Percentiles rank a stretch among this genome's conserved stretches.
phyloP scores from a whole-genome alignment of 2,888 invertebrate species.

The Meteorus colon region DNA sequence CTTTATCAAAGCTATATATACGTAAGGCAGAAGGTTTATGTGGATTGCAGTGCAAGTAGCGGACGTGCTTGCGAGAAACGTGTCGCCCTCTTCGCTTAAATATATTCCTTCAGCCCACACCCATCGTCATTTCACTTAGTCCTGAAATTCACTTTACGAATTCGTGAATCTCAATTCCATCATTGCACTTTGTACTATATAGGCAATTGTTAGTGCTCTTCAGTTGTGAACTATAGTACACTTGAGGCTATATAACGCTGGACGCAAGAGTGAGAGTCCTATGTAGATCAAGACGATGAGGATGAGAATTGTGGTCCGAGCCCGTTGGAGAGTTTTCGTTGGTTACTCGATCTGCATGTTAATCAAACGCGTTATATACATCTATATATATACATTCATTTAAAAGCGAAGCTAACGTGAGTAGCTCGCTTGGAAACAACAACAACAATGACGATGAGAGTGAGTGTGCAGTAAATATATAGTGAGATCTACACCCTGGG shows the following conservation, averaged over 20 bases:
- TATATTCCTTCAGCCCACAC: constrained; percentile 24
- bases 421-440: not conserved
- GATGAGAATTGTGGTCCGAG: constrained; percentile 26
- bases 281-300: constrained; percentile 34
- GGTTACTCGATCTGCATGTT: constrained; percentile 53
- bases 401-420: constrained; percentile 13
- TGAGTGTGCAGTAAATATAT: constrained; percentile 21
- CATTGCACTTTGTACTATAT: constrained; percentile 36
- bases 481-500: not conserved
- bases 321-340: constrained; percentile 49
- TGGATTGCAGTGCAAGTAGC: constrained; percentile 9
- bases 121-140: constrained; percentile 11
- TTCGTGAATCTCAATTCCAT: constrained; percentile 51
- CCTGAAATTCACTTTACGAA: constrained; percentile 43
- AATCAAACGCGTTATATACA: constrained; percentile 44
- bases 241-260: constrained; percentile 36
- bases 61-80: constrained; percentile 23
- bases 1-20: constrained; percentile 9
- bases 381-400: constrained; percentile 1
- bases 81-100: constrained; percentile 7
- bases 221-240: constrained; percentile 18
- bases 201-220: constrained; percentile 18
- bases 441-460: constrained; percentile 17
- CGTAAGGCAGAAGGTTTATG: not conserved
- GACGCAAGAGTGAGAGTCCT: constrained; percentile 27